Conservation (phyloP, 2,113 vertebrate species). For the Paratilapia polleni region DNA sequence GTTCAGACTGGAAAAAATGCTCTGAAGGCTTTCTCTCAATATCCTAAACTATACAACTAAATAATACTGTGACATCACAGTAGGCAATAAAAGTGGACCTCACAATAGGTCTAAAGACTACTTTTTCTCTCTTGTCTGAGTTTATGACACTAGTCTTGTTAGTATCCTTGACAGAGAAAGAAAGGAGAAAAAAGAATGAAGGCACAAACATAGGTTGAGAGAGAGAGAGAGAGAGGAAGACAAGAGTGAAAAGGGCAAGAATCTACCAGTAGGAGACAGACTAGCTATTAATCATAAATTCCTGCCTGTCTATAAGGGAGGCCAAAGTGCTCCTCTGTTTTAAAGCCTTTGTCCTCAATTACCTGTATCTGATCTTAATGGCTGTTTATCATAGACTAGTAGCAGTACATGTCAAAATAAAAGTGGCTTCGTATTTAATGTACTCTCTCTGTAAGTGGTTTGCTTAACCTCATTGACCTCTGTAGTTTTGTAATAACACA, state of each 20-base stretch:
- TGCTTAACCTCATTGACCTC: conserved; percentile 49
- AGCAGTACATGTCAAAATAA: conserved; percentile 63
- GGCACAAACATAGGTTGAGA: conserved; percentile 6
- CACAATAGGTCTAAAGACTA: background rate
- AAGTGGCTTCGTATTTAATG: conserved; percentile 46
- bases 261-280: conserved; percentile 67
- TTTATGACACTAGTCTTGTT: background rate
- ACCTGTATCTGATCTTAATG: conserved; percentile 63
- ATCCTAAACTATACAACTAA: background rate
- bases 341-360: conserved; percentile 72
- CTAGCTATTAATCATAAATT: conserved; percentile 79
- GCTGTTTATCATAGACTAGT: conserved; percentile 62
- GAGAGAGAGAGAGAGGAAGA: background rate
- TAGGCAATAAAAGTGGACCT: background rate
- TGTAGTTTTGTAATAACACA: background rate
- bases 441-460: conserved; percentile 35
- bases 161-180: background rate
- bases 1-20: background rate
- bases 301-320: conserved; percentile 72
- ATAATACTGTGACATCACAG: background rate
- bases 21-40: background rate
- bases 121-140: background rate
- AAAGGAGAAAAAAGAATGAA: background rate
- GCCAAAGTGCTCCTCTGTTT: conserved; percentile 74
- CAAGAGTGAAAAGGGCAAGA: conserved; percentile 50